Percentiles rank a stretch among this genome's conserved stretches.
These are phyloP conservation scores for Ladona fulva DNA, from an alignment of 1,140 invertebrate genomes.

Conservation along the genomic window DNA sequence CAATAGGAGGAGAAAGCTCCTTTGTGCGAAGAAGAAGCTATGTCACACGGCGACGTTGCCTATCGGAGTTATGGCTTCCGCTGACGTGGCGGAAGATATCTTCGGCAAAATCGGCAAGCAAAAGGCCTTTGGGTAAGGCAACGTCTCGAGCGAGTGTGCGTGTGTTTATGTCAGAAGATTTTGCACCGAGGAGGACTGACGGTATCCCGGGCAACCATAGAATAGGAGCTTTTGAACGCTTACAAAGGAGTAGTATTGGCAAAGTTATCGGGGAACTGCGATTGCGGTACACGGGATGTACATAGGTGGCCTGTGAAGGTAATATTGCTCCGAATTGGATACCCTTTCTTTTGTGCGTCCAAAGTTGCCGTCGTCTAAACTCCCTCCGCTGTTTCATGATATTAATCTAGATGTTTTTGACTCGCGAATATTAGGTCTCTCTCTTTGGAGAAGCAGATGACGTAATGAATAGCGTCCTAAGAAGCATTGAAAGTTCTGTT, in stretches of 20 bases:
- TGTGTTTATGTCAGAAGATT: not conserved
- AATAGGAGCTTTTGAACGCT: not conserved
- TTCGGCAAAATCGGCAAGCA: not conserved
- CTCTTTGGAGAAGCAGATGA: too few species aligned
- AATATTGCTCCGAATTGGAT: too few species aligned
- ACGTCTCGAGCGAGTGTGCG: not conserved
- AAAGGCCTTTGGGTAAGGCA: not conserved
- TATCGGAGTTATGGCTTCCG: constrained; percentile 2
- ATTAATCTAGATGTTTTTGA: too few species aligned
- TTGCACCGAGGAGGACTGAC: not conserved
- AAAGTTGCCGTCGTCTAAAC: too few species aligned
- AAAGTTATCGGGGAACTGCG: not conserved
- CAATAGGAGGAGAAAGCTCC: not conserved
- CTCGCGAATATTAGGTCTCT: too few species aligned
- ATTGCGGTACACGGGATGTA: not conserved
- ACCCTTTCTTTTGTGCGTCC: too few species aligned
- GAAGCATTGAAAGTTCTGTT: too few species aligned
- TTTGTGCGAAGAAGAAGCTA: not conserved
- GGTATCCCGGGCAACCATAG: not conserved
- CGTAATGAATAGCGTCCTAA: too few species aligned
- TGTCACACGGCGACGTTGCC: not conserved
- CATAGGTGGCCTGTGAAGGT: too few species aligned
- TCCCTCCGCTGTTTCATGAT: too few species aligned
- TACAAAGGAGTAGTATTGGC: not conserved
- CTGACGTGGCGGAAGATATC: not conserved